Evolutionary conservation across 2,888 invertebrate species (phyloP).

Genomic region (Cataglyphis rosenhaueri): DNA sequence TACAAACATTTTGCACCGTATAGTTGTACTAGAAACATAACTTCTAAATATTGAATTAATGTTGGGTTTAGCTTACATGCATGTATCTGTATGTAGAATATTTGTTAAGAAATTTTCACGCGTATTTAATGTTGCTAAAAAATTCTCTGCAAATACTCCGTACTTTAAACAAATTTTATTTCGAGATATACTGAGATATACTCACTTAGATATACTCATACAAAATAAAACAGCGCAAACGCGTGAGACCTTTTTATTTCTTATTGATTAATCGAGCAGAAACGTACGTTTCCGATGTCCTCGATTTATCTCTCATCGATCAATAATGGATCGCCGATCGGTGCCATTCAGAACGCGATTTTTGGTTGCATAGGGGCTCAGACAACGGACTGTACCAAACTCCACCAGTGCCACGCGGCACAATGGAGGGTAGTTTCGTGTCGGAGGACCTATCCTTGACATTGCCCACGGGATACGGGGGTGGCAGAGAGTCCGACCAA

Average conservation of each 20-base stretch:
- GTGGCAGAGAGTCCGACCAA: slow-evolving; percentile 87
- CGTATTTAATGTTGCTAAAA: slow-evolving; percentile 15
- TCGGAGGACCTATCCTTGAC: slow-evolving; percentile 87
- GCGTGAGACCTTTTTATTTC: slow-evolving; percentile 20
- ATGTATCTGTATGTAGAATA: slow-evolving; percentile 12
- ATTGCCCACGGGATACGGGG: slow-evolving; percentile 85
- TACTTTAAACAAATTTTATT: neutral
- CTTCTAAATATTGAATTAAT: neutral
- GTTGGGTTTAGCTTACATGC: slow-evolving; percentile 22
- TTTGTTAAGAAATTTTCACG: neutral
- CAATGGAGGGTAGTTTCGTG: slow-evolving; percentile 87
- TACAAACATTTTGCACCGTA: slow-evolving; percentile 68
- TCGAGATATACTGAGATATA: neutral
- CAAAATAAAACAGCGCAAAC: slow-evolving; percentile 10
- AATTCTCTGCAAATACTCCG: neutral
- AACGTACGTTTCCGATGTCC: slow-evolving; percentile 22
- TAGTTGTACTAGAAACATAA: slow-evolving; percentile 34
- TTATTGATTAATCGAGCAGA: slow-evolving; percentile 34
- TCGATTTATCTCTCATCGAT: slow-evolving; percentile 53
- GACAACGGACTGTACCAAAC: slow-evolving; percentile 88
- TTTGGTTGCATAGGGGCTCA: slow-evolving; percentile 86
- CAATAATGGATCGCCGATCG: slow-evolving; percentile 61
- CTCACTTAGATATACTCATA: neutral
- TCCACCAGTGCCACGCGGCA: slow-evolving; percentile 87
- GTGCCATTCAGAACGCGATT: slow-evolving; percentile 67